Evolutionary conservation across 2,113 vertebrate genomes (phyloP).

Genomic region (Strix aluco): DNA sequence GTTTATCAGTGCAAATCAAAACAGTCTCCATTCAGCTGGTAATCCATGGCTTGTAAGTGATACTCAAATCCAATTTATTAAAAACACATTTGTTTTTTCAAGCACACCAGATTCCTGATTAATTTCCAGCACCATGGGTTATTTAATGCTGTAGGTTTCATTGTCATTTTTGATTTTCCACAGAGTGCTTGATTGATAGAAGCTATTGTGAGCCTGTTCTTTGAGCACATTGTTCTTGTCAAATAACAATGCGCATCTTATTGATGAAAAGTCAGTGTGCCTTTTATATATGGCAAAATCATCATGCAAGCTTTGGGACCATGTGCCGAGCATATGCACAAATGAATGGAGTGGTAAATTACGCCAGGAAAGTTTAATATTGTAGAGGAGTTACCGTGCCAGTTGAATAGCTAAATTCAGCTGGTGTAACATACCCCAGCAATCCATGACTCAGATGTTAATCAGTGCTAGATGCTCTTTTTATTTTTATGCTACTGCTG

Average conservation of each 20-base stretch:
- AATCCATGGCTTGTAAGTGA: conserved; percentile 59
- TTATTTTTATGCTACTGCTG: conserved; percentile 4
- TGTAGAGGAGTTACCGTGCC: background rate
- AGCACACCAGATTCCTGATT: conserved; percentile 73
- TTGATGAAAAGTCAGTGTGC: conserved; percentile 56
- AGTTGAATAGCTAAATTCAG: background rate
- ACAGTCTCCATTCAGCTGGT: conserved; percentile 14
- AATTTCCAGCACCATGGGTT: conserved; percentile 69
- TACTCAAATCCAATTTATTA: conserved; percentile 79
- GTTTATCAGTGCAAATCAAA: conserved; percentile 51
- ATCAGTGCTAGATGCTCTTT: conserved; percentile 33
- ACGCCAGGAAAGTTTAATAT: background rate
- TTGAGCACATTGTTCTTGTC: conserved; percentile 67
- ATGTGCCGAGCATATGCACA: background rate
- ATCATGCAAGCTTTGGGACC: background rate
- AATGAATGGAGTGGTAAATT: background rate
- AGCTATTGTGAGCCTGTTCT: conserved; percentile 59
- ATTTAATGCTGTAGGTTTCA: conserved; percentile 70
- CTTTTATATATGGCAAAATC: conserved; percentile 49
- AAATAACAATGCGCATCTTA: conserved; percentile 56
- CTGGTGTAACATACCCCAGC: background rate
- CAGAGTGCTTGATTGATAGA: conserved; percentile 70
- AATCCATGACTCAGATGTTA: conserved; percentile 2
- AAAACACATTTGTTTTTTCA: conserved; percentile 76
- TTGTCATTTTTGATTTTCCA: conserved; percentile 77